Evolutionary conservation across 2,888 invertebrate species (phyloP).

Genomic region (Drosophila ezoana): DNA sequence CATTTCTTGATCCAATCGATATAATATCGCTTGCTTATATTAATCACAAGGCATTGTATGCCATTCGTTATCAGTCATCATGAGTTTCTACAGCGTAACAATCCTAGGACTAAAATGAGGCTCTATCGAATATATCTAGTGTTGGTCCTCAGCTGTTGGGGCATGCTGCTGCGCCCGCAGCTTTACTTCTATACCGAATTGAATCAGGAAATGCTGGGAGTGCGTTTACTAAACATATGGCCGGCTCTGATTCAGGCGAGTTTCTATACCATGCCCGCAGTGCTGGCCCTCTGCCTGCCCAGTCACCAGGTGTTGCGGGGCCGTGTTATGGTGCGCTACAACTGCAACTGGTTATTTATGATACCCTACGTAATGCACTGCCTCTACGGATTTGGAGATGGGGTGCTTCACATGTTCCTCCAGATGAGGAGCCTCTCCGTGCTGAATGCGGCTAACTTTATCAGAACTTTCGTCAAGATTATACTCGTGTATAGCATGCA

Average conservation of each 20-base stretch:
- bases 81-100: too few relatives aligned
- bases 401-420: not conserved
- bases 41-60: too few relatives aligned
- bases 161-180: slow-evolving; percentile 6
- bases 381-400: not conserved
- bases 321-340: not conserved
- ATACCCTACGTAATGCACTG: slow-evolving; percentile 11
- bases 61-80: not conserved
- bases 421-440: not conserved
- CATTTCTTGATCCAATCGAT: not conserved
- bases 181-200: not conserved
- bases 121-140: not conserved
- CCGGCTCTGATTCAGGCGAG: slow-evolving; percentile 1
- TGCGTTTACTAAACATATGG: not conserved
- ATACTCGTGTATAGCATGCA: not conserved
- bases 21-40: not conserved
- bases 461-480: not conserved
- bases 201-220: not conserved
- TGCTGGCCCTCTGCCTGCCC: not conserved
- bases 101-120: not conserved
- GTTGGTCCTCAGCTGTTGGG: slow-evolving; percentile 21
- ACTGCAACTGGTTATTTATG: slow-evolving; percentile 2
- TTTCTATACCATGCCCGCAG: not conserved
- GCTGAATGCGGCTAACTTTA: not conserved
- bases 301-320: not conserved